These are phyloP conservation scores for Cryptomyrus ogoouensis DNA, from an alignment of 2,113 vertebrate genomes.

Conservation along the genomic window DNA sequence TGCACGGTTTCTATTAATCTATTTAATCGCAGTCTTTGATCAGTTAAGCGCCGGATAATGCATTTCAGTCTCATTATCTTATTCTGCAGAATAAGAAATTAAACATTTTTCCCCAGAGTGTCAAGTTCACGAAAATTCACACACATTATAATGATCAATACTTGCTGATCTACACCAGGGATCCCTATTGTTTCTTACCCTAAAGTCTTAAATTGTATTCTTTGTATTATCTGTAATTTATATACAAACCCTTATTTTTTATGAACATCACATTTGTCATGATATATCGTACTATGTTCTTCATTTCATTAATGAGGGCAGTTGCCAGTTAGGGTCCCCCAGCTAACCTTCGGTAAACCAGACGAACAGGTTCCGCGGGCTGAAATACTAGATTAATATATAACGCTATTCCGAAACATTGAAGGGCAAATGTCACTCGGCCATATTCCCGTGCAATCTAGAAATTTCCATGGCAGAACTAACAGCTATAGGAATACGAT, in stretches of 20 bases:
- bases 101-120: background rate
- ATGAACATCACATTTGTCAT: background rate
- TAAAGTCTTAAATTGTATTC: background rate
- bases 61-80: background rate
- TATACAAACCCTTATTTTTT: background rate
- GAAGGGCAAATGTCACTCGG: background rate
- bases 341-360: background rate
- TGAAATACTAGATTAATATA: background rate
- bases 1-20: background rate
- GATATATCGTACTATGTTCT: background rate
- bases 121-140: background rate
- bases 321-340: background rate
- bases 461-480: background rate
- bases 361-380: background rate
- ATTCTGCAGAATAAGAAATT: background rate
- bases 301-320: background rate
- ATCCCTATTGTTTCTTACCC: background rate
- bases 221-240: background rate
- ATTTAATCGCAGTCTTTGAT: background rate
- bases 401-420: background rate
- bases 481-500: background rate
- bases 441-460: background rate
- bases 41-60: background rate
- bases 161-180: background rate
- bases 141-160: background rate